Percentiles rank a stretch among this genome's conserved stretches.
Evolutionary conservation across 1,140 invertebrate genomes (phyloP).

Genomic region (Pachyrhynchus sulphureomaculatus): DNA sequence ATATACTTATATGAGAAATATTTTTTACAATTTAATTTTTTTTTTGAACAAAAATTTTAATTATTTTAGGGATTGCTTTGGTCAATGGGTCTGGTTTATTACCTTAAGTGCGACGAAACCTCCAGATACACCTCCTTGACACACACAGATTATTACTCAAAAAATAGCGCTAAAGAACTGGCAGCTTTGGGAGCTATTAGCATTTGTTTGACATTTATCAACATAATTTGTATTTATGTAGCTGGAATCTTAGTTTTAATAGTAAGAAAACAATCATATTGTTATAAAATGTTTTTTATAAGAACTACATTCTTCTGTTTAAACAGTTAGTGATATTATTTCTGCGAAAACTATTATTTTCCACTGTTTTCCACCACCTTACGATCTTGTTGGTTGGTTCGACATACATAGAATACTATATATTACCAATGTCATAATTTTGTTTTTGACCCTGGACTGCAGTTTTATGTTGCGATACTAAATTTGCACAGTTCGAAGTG

Average conservation of each 20-base stretch:
- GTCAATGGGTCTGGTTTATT: constrained; percentile 62
- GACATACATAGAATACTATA: neutral
- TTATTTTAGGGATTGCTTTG: constrained; percentile 70
- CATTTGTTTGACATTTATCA: constrained; percentile 68
- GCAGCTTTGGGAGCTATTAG: constrained; percentile 64
- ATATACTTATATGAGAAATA: too few species aligned
- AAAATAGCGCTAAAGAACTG: constrained; percentile 60
- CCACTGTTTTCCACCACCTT: too few species aligned
- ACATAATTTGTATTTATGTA: constrained; percentile 71
- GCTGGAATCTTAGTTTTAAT: constrained; percentile 69
- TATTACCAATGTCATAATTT: neutral
- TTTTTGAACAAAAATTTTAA: neutral
- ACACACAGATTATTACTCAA: constrained; percentile 54
- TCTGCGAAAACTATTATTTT: too few species aligned
- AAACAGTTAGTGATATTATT: too few species aligned
- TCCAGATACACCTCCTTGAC: constrained; percentile 42
- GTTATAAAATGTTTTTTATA: too few species aligned
- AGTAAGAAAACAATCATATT: too few species aligned
- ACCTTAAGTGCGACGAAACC: constrained; percentile 51
- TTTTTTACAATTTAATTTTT: neutral
- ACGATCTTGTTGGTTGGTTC: neutral
- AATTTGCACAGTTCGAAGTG: neutral
- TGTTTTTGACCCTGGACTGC: neutral
- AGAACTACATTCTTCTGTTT: too few species aligned
- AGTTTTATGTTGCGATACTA: neutral